Base-by-base conservation (phyloP, 2,113 vertebrate genomes). In the Nycticryphes semicollaris region DNA sequence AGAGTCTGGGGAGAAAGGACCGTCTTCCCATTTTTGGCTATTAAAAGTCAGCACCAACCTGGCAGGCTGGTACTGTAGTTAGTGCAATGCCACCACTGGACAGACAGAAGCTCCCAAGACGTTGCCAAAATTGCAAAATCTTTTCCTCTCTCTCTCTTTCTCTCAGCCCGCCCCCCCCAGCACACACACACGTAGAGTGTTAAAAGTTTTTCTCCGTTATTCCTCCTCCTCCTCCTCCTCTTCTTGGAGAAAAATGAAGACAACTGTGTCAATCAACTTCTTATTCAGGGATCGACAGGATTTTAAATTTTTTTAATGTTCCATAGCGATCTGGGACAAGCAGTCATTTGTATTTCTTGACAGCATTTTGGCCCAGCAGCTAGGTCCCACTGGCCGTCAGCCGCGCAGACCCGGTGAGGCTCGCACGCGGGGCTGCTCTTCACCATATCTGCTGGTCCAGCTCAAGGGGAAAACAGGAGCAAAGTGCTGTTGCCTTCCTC, bases 211-310 rank as follows among this genome's bases (percentile, higher is more conserved):
- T 96, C 95, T 96, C 97, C 94, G 76, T 92, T 95, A 79, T 83
- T 97, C 93, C 83, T 97, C 92, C 93, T 91, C 93, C 45, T 47
- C 47, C 43, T 43, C 43, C 43, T 43, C 47, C 43, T 43, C 43
- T 13, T 43, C 96, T 94, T 39, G 94, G 96, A 96, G 97, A 98
- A 97, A 96, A 96, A 94, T 93, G 16, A 51, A 90, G 96, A 94
- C 94, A 97, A 98, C 97, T 97, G 90, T 87, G 97, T 97, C 95
- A 97, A 97, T 97, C 97, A 97, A 60, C 97, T 96, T 98, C 96
- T 97, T 97, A 98, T 98, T 98, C 98, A 98, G 98, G 98, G 98
- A 98, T 98, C 97, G 95, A 98, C 97, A 97, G 98, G 97, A 98
- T 98, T 98, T 98, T 97, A 96, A 79, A 94, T 96, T 97, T 98